These are phyloP conservation scores for Cryptocephalus moraei DNA, from an alignment of 2,888 invertebrate species.

Conservation along the genomic window DNA sequence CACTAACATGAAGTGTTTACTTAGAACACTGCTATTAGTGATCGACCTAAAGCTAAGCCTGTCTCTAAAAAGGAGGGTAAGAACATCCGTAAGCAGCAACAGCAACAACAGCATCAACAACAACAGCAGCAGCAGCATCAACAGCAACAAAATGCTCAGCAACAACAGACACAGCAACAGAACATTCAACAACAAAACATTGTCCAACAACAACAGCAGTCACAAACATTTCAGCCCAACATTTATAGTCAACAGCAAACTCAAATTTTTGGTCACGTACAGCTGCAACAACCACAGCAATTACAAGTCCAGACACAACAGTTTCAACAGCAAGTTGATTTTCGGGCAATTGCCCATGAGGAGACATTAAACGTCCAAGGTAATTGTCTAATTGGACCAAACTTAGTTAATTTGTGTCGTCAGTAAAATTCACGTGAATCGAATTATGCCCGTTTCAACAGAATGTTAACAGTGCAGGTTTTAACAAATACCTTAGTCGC, in stretches of 20 bases:
- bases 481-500: not conserved
- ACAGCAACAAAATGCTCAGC: conserved; percentile 33
- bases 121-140: conserved; percentile 42
- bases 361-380: conserved; percentile 30
- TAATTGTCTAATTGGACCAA: not conserved
- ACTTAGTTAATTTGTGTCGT: no score
- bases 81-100: conserved; percentile 52
- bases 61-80: conserved; percentile 72
- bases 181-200: not conserved
- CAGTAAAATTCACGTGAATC: not conserved
- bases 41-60: conserved; percentile 74
- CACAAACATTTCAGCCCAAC: conserved; percentile 28
- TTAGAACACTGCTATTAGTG: conserved; percentile 67
- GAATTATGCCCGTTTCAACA: not conserved
- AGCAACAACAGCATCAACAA: conserved; percentile 30
- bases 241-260: conserved; percentile 24
- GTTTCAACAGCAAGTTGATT: conserved; percentile 14
- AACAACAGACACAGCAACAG: conserved; percentile 15
- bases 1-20: not conserved
- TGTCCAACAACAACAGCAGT: conserved; percentile 19
- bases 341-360: conserved; percentile 20
- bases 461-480: not conserved
- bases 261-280: conserved; percentile 38
- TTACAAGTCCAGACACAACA: conserved; percentile 35
- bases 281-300: conserved; percentile 39